Base-by-base conservation (phyloP, 1,140 invertebrate species). In the Chymomyza costata region DNA sequence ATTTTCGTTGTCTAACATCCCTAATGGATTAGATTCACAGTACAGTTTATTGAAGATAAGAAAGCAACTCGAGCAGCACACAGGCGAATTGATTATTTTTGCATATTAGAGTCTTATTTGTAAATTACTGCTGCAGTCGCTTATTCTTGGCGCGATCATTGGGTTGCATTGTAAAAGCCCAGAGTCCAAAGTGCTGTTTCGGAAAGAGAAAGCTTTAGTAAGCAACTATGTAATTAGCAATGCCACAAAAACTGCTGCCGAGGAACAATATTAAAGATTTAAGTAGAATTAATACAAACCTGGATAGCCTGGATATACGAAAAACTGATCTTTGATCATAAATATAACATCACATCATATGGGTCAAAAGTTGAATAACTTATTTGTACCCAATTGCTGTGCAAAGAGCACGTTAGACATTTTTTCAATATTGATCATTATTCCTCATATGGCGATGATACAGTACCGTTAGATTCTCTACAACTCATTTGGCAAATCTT, bases 141-240 rank as follows among this genome's bases (percentile, higher is more conserved):
- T 86, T 63, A 78, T 93, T 88, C 50, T 88, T 82, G 7, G 91
- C 89, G 8, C 86, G 40, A 19, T 86, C 86, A 28, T 91, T 92
- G 44, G 92, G 89, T 31, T 90, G n/a, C 88, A 82, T 93, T 95
- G 15, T 90, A 89, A 78, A 88, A 95, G 83, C 95, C n/a, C n/a
- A 97, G 86, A 97, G 97, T 86, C 97, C 97, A 83, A 96, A 96
- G 84, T 97, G 93, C 93, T 95, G 82, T n/a, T n/a, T n/a, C n/a
- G n/a, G 8, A 52, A 43, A 40, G 7, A 3, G n/a, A 11, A n/a
- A 32, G 17, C 28, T 1, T 28, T 46, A 51, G 25, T 14, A 8
- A 21, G 13, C 15, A 37, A 11, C 19, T 43, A 3, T 11, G 7
- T 5, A 5, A 6, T n/a, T 11, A 34, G 13, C 5, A 28, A 5